Base-by-base conservation (phyloP, 2,797 vertebrate species). In the Clarias laeviceps region DNA sequence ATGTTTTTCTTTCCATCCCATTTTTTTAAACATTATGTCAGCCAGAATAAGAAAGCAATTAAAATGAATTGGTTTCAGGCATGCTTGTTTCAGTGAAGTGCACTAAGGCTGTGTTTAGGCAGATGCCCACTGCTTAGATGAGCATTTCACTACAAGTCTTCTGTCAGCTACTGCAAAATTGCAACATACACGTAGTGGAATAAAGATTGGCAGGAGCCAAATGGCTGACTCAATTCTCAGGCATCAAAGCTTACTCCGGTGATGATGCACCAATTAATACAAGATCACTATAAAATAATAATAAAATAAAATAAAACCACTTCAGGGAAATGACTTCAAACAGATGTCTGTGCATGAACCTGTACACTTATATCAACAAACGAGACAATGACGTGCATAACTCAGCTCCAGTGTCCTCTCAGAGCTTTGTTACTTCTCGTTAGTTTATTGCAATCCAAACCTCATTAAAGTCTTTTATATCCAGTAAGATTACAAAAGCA, bases 51-150 rank as follows among this genome's bases (percentile, higher is more conserved):
- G 84, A 93, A 92, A 88, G 91, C 91, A 94, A 95, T 96, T 94
- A 94, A 94, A 95, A 93, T 93, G 89, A 94, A 94, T 94, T 89
- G 89, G 91, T 94, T 94, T 92, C 90, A 95, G 94, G 94, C 93
- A 94, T 91, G 85, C 86, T 89, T 91, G 91, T 90, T 92, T 93
- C 73, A 20, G 74, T 87, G 88, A 88, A 86, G 90, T 88, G 86
- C 91, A 91, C 91, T 91, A 90, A 93, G 92, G 93, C 91, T 86
- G 40, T 89, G 91, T 88, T 92, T 88, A 90, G 91, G 89, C 92
- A 93, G 90, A 94, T 93, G 88, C 61, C 88, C 89, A 82, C 83
- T 87, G 88, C 84, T 88, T 86, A 87, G 88, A 86, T 89, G 85
- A 82, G 18, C 54, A 34, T 62, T 77, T 6, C 40, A 40, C 88